phyloP scores from a whole-genome alignment of 2,113 vertebrate genomes.

The Takifugu flavidus region DNA sequence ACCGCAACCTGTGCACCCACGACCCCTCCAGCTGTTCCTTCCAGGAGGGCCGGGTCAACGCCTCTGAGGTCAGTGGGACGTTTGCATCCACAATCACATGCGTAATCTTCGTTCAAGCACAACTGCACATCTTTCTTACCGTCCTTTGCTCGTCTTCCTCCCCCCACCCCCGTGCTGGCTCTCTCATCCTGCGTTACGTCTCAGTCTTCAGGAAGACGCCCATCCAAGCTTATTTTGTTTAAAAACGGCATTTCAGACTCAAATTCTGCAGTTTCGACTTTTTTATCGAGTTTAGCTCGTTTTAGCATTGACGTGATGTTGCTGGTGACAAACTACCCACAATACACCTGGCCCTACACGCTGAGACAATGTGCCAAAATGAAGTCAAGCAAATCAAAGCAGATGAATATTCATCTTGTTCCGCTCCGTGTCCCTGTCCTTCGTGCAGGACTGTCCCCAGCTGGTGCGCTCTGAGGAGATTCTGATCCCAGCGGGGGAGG shows the following conservation, averaged over 20 bases:
- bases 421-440: not conserved
- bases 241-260: not conserved
- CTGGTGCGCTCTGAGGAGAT: slow-evolving; percentile 92
- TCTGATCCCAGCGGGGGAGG: slow-evolving; percentile 93
- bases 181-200: slow-evolving; percentile 28
- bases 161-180: not conserved
- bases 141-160: not conserved
- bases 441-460: slow-evolving; percentile 90
- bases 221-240: slow-evolving; percentile 36
- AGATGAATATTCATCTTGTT: not conserved
- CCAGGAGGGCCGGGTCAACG: slow-evolving; percentile 94
- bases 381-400: too few species aligned
- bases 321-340: too few species aligned
- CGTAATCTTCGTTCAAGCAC: not conserved
- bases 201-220: slow-evolving; percentile 48
- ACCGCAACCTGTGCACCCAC: slow-evolving; percentile 95
- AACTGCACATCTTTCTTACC: not conserved
- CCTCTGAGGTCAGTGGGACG: slow-evolving; percentile 83
- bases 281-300: too few species aligned
- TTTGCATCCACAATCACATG: not conserved
- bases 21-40: slow-evolving; percentile 97
- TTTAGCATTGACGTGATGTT: too few species aligned
- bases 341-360: too few species aligned
- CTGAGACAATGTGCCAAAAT: too few species aligned
- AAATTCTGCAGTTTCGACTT: not conserved